Base-by-base conservation (phyloP, 2,797 vertebrate genomes). In the Euthynnus affinis region DNA sequence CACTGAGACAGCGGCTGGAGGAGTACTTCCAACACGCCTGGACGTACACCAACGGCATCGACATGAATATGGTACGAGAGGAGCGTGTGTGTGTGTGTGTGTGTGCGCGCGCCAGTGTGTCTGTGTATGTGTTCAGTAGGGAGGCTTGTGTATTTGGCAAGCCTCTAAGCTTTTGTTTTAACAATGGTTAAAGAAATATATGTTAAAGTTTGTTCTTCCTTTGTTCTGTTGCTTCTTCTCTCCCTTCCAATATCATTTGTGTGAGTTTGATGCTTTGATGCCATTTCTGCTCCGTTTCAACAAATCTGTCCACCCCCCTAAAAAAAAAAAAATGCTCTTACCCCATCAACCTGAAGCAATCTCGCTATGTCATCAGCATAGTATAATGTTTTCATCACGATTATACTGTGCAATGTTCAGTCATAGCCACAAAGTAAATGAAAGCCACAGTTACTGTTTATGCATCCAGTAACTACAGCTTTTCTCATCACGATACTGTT, bases 31-130 rank as follows among this genome's bases (percentile, higher is more conserved):
- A 99, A 81, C 98, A 99, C 0, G 98, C 98, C 0, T 99, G 98
- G 98, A 97, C 97, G 0, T 99, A 99, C 94, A 99, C 98, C 93
- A 99, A 99, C 42, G 98, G 98, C 94, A 99, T 99, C 84, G 98
- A 99, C 93, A 99, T 99, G 98, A 99, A 99, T 86, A 99, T 99
- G 98, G 98, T 99, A 98, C 89, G 96, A 93, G 90, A 72, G 59
- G 49, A 51, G 20, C 51, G 32, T 6, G 53, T 22, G 8, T 42
- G 46, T 64, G 49, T 42, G 20, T 52, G 40, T 51, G 44, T 48
- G 1, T 18, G 44, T 12, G 6, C n/a, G 61, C 59, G 61, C 9
- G 10, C 27, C 25, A 15, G 8, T 42, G 46, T 64, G 49, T 42
- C 22, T 52, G 40, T 51, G 44, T 48, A 3, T 18, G 44, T 12